Base-by-base conservation (phyloP, 2,888 invertebrate species). In the Lapara coniferarum region DNA sequence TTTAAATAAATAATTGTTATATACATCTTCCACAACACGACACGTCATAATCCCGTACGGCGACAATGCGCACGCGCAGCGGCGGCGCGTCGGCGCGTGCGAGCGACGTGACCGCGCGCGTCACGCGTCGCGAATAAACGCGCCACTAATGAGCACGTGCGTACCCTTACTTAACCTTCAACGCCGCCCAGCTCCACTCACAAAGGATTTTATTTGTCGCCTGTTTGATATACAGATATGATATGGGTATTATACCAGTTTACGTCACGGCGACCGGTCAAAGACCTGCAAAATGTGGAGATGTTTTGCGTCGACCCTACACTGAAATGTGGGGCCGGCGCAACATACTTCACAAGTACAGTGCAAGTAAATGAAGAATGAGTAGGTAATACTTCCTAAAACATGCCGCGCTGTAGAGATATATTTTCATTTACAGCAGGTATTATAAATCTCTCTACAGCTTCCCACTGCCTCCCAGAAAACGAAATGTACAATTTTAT, bases 51-150 rank as follows among this genome's bases (percentile, higher is more conserved):
- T 10, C 16, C 63, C 63, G 49, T 63, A 16, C 19, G 19, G 19
- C 46, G 8, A 19, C 63, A 63, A 63, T 13, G 63, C 6, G 49
- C 49, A 16, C 49, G 13, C 49, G 46, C 16, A 82, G 10, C 66
- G 70, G 66, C 68, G 70, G 67, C 71, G 72, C 69, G 59, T 57
- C 80, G 89, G 89, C 92, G 91, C 92, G 92, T 92, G 92, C 92
- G 83, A 56, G 75, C 80, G 87, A 92, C 92, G 92, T 92, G 92
- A 89, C 88, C 80, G 80, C 78, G 71, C 79, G 79, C 76, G 79
- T 81, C 89, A 88, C 91, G 90, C 89, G 89, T 80, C 80, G 84
- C 85, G 91, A 89, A 91, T 91, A 90, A 81, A 81, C 84, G 81
- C 82, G 79, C 75, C 72, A 51, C 74, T 90, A 92, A 91, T 91